Evolutionary conservation across 2,888 invertebrate species (phyloP), one percentile per base, ranked within the genome.

Genomic region (Nasonovia ribisnigri): DNA sequence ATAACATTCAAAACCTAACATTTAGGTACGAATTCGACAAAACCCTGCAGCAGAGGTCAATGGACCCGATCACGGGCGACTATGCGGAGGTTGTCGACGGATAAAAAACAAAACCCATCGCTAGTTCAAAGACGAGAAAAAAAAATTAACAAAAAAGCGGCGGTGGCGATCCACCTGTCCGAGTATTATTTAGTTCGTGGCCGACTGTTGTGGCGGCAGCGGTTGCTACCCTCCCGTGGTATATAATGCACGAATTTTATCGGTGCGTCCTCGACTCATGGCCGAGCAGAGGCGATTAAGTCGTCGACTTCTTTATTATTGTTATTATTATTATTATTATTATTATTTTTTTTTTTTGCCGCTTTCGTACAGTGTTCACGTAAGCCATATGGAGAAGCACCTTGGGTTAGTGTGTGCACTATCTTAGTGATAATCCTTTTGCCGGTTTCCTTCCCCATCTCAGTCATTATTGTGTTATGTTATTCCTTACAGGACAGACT

Each of bases 351-450:
- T 51, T 43, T 67, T 43, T 84, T n/a, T 24, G 3, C 26, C 11
- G 3, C 42, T 6, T 36, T 3, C 36, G 77, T 77, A 20, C 36
- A 77, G 77, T 77, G 36, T 36, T 77, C n/a, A 46, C 48, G 60
- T 36, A 87, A 67, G 88, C 92, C 92, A 92, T 92, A 92, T 88
- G 92, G 92, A 92, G 36, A n/a, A 36, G 46, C 46, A n/a, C 36
- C 36, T 77, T 20, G 77, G 77, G 29, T n/a, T 54, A 29, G 46
- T 36, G 67, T 89, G 43, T 60, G 29, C 26, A 46, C 11, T n/a
- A n/a, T n/a, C 87, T 77, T 90, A 54, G 46, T 92, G 86, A 92
- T 92, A 92, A 92, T 92, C 92, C 92, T 92, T 92, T 92, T 43
- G 51, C 88, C 67, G 16, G 60, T 46, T 48, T 92, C 87, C n/a